phyloP scores from a whole-genome alignment of 2,888 invertebrate genomes.

The Lagria hirta region DNA sequence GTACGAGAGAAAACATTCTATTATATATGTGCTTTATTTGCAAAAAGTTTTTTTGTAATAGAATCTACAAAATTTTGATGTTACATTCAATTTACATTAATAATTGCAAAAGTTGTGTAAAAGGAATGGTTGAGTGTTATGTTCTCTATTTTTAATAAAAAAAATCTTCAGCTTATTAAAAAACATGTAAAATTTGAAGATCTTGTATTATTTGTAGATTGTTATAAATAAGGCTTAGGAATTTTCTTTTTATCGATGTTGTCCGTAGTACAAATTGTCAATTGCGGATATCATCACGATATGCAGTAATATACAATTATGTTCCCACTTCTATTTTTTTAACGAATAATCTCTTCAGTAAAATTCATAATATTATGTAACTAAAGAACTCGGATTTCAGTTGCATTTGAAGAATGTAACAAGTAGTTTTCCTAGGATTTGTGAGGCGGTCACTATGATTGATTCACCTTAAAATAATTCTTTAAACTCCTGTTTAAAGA shows the following conservation, averaged over 20 bases:
- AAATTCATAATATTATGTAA: too few species aligned
- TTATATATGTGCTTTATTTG: conserved; percentile 21
- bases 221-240: conserved; percentile 28
- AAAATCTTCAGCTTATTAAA: conserved; percentile 22
- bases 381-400: conserved; percentile 8
- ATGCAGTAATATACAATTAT: conserved; percentile 25
- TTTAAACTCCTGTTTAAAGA: too few species aligned
- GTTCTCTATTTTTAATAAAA: conserved; percentile 22
- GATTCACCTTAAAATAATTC: too few species aligned
- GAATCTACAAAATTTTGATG: too few species aligned
- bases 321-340: conserved; percentile 28
- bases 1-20: conserved; percentile 14
- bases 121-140: conserved; percentile 27
- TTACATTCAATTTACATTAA: too few species aligned
- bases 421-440: conserved; percentile 9
- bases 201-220: conserved; percentile 32
- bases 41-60: conserved; percentile 24
- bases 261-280: conserved; percentile 29
- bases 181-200: conserved; percentile 22
- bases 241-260: conserved; percentile 28
- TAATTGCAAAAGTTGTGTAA: too few species aligned
- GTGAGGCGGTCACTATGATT: too few species aligned
- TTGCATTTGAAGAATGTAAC: conserved; percentile 15
- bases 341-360: conserved; percentile 8
- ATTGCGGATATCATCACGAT: conserved; percentile 27